phyloP scores from a whole-genome alignment of 2,888 invertebrate species.

The Dermolepida albohirtum region DNA sequence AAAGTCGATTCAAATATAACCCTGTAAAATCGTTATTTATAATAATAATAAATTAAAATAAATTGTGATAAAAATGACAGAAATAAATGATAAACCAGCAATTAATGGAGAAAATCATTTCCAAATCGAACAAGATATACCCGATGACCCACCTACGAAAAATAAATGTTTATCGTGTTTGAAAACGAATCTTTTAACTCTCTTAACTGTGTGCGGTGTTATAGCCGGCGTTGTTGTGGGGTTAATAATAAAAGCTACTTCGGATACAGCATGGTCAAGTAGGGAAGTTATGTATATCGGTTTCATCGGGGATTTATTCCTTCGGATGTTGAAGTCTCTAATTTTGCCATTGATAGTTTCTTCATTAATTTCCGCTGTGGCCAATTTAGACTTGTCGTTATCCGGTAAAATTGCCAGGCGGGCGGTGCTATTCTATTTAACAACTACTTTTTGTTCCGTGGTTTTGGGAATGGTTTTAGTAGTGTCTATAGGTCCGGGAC shows the following conservation, averaged over 20 bases:
- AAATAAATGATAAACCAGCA: background rate
- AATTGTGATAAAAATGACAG: background rate
- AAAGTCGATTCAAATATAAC: slow-evolving; percentile 6
- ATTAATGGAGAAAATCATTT: slow-evolving; percentile 22
- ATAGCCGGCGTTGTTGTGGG: slow-evolving; percentile 69
- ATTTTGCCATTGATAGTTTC: slow-evolving; percentile 80
- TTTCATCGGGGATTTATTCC: slow-evolving; percentile 78
- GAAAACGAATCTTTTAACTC: slow-evolving; percentile 67
- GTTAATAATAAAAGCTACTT: slow-evolving; percentile 63
- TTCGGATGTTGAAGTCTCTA: slow-evolving; percentile 79
- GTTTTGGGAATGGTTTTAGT: slow-evolving; percentile 79
- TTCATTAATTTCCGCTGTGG: slow-evolving; percentile 76
- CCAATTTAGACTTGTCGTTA: slow-evolving; percentile 74
- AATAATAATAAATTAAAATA: background rate
- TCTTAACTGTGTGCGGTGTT: slow-evolving; percentile 71
- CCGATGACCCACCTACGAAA: slow-evolving; percentile 32
- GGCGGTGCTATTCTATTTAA: slow-evolving; percentile 76
- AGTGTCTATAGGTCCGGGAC: slow-evolving; percentile 73
- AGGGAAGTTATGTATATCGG: slow-evolving; percentile 77
- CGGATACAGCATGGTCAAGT: slow-evolving; percentile 65
- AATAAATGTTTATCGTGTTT: slow-evolving; percentile 58
- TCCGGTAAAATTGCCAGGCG: slow-evolving; percentile 76
- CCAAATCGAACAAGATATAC: slow-evolving; percentile 16
- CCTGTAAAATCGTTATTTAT: background rate
- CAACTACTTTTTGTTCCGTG: slow-evolving; percentile 77